Percentiles rank a stretch among this genome's conserved stretches.
Evolutionary conservation across 2,113 vertebrate genomes (phyloP).

Genomic region (Rhabdornis inornatus): DNA sequence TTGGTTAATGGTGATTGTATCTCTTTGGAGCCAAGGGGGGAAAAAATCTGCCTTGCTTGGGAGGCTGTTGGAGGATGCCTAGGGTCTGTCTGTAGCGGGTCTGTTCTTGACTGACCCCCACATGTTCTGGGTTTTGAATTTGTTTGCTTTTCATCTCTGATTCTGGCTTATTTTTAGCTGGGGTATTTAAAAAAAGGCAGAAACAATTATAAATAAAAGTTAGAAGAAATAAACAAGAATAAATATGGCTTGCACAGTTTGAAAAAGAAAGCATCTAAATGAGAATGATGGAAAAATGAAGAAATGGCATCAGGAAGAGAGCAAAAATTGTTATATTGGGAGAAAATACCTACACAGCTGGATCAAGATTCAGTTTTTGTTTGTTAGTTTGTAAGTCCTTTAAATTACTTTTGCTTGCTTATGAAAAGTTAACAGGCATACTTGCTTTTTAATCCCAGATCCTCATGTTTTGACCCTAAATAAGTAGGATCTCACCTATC

Average conservation of each 20-base stretch:
- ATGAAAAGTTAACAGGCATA: background rate
- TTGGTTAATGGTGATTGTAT: rapidly evolving
- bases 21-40: background rate
- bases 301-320: background rate
- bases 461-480: background rate
- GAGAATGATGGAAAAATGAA: background rate
- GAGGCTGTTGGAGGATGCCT: background rate
- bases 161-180: background rate
- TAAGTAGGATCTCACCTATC: background rate
- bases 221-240: background rate
- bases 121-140: background rate
- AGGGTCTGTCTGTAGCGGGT: background rate
- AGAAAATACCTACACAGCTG: background rate
- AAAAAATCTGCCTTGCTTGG: background rate
- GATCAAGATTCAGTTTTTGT: background rate
- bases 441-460: background rate
- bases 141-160: background rate
- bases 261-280: background rate
- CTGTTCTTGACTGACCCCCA: background rate
- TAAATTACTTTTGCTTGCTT: background rate
- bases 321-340: background rate
- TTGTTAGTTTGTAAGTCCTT: background rate
- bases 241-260: background rate
- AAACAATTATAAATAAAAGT: background rate
- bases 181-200: background rate